Evolutionary conservation across 2,888 invertebrate genomes (phyloP).

Genomic region (Eustalomyia histrio): DNA sequence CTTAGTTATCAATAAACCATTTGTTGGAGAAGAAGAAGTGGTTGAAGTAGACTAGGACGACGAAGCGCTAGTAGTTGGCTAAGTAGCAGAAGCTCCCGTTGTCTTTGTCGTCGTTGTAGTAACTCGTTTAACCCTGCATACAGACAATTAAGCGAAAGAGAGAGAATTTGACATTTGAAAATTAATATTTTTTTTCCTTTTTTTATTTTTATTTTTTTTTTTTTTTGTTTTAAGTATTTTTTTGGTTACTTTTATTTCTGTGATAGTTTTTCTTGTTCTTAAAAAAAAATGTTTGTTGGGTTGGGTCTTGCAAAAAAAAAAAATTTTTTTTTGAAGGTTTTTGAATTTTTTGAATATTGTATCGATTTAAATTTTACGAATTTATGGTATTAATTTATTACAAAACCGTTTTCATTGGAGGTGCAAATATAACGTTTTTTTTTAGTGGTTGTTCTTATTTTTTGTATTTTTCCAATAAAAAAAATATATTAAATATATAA

Average conservation of each 20-base stretch:
- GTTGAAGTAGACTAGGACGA: slow-evolving; percentile 37
- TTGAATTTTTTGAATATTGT: slow-evolving; percentile 63
- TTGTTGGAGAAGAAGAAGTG: slow-evolving; percentile 53
- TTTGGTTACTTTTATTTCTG: slow-evolving; percentile 48
- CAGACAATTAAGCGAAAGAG: slow-evolving; percentile 82
- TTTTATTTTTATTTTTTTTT: slow-evolving; percentile 51
- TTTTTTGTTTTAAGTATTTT: slow-evolving; percentile 47
- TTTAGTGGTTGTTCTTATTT: slow-evolving; percentile 24
- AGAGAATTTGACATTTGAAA: slow-evolving; percentile 59
- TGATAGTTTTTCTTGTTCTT: slow-evolving; percentile 54
- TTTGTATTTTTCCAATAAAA: slow-evolving; percentile 11
- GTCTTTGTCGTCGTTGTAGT: slow-evolving; percentile 43
- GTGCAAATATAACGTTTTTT: slow-evolving; percentile 47
- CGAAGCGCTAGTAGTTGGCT: slow-evolving; percentile 21
- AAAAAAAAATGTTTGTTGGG: slow-evolving; percentile 39
- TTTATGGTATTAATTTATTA: slow-evolving; percentile 31
- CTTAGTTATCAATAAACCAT: background rate
- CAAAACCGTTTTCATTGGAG: slow-evolving; percentile 32
- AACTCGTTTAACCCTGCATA: slow-evolving; percentile 81
- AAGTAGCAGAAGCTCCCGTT: slow-evolving; percentile 16
- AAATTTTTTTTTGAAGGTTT: slow-evolving; percentile 47
- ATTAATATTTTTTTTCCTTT: slow-evolving; percentile 56
- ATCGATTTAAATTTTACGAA: slow-evolving; percentile 6
- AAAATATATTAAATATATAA: slow-evolving; percentile 27
- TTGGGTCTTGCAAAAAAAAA: slow-evolving; percentile 42